Evolutionary conservation across 2,113 vertebrate species (phyloP), one percentile per base, ranked within the genome.

Genomic region (Sorex araneus): DNA sequence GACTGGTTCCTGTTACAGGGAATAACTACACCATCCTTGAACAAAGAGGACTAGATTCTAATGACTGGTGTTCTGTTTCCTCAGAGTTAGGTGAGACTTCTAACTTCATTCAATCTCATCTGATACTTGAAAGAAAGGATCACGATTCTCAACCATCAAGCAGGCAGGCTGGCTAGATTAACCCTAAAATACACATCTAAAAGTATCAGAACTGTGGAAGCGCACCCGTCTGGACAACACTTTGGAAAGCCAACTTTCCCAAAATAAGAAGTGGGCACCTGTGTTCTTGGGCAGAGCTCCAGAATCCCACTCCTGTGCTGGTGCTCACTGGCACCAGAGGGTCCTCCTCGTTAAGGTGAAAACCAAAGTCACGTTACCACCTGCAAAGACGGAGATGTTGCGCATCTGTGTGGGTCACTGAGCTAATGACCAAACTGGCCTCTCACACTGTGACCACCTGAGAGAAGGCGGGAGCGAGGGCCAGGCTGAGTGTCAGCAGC

Each of bases 21-120:
- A 21, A 13, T 1, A 0, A 34, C 6, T 25, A 11, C 1, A 21
- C 0, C 30, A 34, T 16, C 30, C n/a, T 43, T n/a, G 28, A 32
- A 34, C n/a, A 74, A 83, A 18, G 21, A 66, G 70, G n/a, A 70
- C 0, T 45, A 7, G 25, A 50, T 30, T 66, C 40, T 36, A 27
- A 70, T 27, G 23, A 13, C 32, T 30, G 21, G 11, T 34, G 23
- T 10, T 19, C 3, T n/a, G 11, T 34, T 60, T 71, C 23, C 84
- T 78, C 66, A 79, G 28, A 66, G 77, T 15, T 3, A 66, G 0
- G 7, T 15, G 21, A 77, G 30, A 45, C 10, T 63, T 57, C 70
- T 25, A 36, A 63, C 45, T 57, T 73, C 45, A 5, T 78, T 89
- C 40, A 73, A 75, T 75, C 7, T 60, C 36, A 79, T 75, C 36